Base-by-base conservation (phyloP, 2,888 invertebrate genomes). In the Himalopsyche anomala region DNA sequence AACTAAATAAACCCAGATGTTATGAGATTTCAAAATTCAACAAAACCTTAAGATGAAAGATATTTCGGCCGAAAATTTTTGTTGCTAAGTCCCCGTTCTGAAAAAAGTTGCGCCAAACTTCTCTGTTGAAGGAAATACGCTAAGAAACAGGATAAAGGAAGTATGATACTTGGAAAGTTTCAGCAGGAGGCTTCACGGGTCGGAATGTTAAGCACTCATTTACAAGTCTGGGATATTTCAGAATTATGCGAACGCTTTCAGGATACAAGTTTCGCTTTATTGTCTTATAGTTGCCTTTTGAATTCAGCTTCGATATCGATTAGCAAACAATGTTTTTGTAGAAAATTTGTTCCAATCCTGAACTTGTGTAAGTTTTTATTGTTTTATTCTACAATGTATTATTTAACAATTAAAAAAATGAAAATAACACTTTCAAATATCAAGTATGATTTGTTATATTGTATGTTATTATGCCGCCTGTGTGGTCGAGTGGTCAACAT, bases 141-240 rank as follows among this genome's bases (percentile, higher is more conserved):
- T 36, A 74, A 74, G 74, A 74, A 74, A 74, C 74, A 36, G 74
- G 74, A 74, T 74, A 74, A 74, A 74, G 74, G 74, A 74, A 74
- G 74, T 38, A 74, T 74, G 83, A 85, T 85, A 85, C 85, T 85
- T 85, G 62, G 80, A 85, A 85, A 85, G 40, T 83, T 85, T 85
- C 15, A 82, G 51, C 80, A 55, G 80, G 80, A 80, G 74, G 74
- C 38, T 83, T 80, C 83, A 80, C 83, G 82, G 83, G 82, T 85
- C 83, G 83, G 85, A 85, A 85, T 85, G 83, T 85, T 85, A 85
- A 85, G 85, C 79, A 83, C 83, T 85, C 85, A 83, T 85, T 85
- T 85, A 85, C 83, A 85, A 83, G 85, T 85, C 80, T 55, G 82
- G 40, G 83, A 54, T 82, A 82, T 83, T 83, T 85, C 83, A 42